phyloP scores from a whole-genome alignment of 1,140 invertebrate species.

The Aphelenchoides fujianensis region DNA sequence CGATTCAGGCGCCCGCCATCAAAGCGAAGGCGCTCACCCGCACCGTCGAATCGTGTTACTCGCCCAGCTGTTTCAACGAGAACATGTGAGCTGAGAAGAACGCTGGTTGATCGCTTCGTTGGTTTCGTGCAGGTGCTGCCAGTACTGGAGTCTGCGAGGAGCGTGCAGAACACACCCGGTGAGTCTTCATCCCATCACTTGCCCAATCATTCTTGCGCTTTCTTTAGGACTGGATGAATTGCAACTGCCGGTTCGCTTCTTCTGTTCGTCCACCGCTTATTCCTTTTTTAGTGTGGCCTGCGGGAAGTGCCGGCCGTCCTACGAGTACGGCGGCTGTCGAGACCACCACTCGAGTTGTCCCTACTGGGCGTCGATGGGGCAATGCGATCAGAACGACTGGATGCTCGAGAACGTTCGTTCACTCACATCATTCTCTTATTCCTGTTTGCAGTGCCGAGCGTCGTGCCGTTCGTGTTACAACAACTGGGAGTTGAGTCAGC shows the following conservation, averaged over 20 bases:
- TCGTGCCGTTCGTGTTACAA: not conserved
- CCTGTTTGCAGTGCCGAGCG: not conserved
- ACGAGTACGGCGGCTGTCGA: slow-evolving; percentile 28
- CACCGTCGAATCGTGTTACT: no score
- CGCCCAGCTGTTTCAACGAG: not conserved
- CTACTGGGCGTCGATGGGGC: slow-evolving; percentile 27
- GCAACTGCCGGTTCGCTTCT: no score
- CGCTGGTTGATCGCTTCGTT: slow-evolving; percentile 31
- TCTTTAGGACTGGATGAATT: slow-evolving; percentile 47
- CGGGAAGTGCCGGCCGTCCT: slow-evolving; percentile 20
- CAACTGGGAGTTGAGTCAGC: not conserved
- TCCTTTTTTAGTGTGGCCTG: slow-evolving; percentile 45
- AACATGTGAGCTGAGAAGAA: not conserved
- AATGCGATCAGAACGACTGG: slow-evolving; percentile 43
- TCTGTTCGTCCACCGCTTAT: no score
- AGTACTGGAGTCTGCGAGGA: slow-evolving; percentile 42
- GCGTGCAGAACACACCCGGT: slow-evolving; percentile 37
- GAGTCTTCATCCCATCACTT: no score
- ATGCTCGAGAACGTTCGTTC: slow-evolving; percentile 29
- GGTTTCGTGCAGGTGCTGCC: slow-evolving; percentile 24
- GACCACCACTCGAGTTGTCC: slow-evolving; percentile 44
- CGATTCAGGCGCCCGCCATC: not conserved
- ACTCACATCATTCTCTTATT: not conserved
- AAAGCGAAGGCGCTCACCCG: not conserved
- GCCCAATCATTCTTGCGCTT: no score